These are phyloP conservation scores for Andrena cerasifolii DNA, from an alignment of 1,140 invertebrate species.

Conservation along the genomic window DNA sequence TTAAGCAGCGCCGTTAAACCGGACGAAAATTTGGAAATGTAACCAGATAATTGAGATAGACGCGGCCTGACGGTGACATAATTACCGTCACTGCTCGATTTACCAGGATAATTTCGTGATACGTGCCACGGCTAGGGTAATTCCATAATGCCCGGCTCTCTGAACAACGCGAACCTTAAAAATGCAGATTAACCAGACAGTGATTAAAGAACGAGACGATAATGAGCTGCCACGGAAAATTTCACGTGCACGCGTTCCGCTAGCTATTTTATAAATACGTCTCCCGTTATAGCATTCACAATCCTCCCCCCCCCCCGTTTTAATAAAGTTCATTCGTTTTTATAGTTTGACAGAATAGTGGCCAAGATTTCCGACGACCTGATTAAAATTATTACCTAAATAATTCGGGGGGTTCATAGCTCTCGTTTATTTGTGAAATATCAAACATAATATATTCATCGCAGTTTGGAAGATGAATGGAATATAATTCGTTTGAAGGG, in stretches of 20 bases:
- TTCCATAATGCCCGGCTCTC: constrained; percentile 61
- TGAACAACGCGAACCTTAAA: constrained; percentile 53
- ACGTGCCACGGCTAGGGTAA: constrained; percentile 59
- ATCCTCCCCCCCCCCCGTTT: no score
- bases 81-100: constrained; percentile 68
- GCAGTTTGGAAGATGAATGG: no score
- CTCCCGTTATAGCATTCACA: no score
- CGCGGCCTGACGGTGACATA: constrained; percentile 64
- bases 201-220: constrained; percentile 64
- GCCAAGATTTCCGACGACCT: no score
- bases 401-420: no score
- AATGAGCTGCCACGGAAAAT: constrained; percentile 50
- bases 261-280: not conserved
- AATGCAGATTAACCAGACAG: constrained; percentile 52
- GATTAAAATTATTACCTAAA: no score
- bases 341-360: no score
- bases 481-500: no score
- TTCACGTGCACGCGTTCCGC: not conserved
- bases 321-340: no score
- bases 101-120: constrained; percentile 69
- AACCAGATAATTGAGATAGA: constrained; percentile 68
- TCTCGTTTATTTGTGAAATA: no score
- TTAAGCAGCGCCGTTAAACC: constrained; percentile 58
- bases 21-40: constrained; percentile 68
- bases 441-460: no score